A percentile compares a stretch with the other conserved stretches of the same genome.
phyloP scores from a whole-genome alignment of 2,113 vertebrate species.

The Lophius piscatorius region DNA sequence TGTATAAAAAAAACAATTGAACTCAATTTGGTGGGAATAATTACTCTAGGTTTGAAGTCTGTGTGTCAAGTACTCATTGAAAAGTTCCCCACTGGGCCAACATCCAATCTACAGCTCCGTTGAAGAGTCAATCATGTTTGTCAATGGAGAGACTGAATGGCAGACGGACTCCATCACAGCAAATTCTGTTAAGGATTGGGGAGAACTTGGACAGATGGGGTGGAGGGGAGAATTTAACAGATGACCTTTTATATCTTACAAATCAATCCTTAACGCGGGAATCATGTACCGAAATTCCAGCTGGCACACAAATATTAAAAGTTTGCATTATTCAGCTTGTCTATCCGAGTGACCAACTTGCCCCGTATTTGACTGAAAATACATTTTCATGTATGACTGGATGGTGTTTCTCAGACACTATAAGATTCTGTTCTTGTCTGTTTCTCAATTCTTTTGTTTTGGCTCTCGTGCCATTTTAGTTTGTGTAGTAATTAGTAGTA shows the following conservation, averaged over 20 bases:
- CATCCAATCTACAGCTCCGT: conserved; percentile 33
- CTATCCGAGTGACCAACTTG: conserved; percentile 56
- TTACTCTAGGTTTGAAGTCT: conserved; percentile 20
- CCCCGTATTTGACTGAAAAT: conserved; percentile 25
- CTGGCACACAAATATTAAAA: conserved; percentile 67
- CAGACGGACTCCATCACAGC: conserved; percentile 29
- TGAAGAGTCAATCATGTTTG: conserved; percentile 60
- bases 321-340: conserved; percentile 65
- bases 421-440: conserved; percentile 22
- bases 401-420: conserved; percentile 12
- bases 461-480: conserved; percentile 37
- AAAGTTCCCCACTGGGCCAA: conserved; percentile 26
- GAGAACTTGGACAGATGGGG: conserved; percentile 16
- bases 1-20: not conserved
- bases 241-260: conserved; percentile 69
- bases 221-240: not conserved
- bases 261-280: conserved; percentile 48
- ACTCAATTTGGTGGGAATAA: conserved; percentile 5
- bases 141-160: conserved; percentile 33
- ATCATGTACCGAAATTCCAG: conserved; percentile 55
- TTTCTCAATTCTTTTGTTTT: conserved; percentile 33
- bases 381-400: conserved; percentile 23
- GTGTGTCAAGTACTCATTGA: conserved; percentile 20
- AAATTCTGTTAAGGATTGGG: conserved; percentile 42
- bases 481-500: conserved; percentile 39